phyloP scores from a whole-genome alignment of 2,113 vertebrate genomes.

The Dolichotis patagonum region DNA sequence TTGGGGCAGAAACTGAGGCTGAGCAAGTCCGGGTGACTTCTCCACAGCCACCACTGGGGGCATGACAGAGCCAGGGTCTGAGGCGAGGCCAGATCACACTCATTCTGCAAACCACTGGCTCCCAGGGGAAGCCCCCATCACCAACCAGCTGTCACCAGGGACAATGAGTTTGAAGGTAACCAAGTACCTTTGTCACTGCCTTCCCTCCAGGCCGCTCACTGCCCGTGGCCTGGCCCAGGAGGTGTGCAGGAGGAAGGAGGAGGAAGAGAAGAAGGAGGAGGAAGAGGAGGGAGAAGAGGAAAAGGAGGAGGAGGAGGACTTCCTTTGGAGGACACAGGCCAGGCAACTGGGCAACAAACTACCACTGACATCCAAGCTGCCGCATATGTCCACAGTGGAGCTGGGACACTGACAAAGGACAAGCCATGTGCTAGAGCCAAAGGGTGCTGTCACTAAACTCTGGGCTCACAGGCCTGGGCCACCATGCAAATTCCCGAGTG shows the following conservation, averaged over 20 bases:
- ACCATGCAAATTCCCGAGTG: fast-evolving
- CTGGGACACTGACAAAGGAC: background rate
- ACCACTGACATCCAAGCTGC: background rate
- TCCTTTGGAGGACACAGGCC: background rate
- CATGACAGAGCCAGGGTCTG: background rate
- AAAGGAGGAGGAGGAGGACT: background rate
- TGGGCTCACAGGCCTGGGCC: fast-evolving
- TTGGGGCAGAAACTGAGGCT: background rate
- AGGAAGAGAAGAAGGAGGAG: too few relatives aligned
- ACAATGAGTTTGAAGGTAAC: background rate
- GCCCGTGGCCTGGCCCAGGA: background rate
- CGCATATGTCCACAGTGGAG: fast-evolving
- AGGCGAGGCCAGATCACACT: background rate
- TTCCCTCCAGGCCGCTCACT: background rate
- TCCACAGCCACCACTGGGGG: background rate
- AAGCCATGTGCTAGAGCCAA: background rate
- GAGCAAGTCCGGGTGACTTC: background rate
- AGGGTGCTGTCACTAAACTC: background rate
- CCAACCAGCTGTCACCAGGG: background rate
- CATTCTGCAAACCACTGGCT: background rate
- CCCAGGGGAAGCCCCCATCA: background rate
- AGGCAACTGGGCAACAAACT: background rate
- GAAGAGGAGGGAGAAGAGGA: too few relatives aligned
- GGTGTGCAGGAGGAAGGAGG: background rate
- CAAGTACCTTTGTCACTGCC: background rate